Evolutionary conservation across 2,797 vertebrate species (phyloP), one percentile per base, ranked within the genome.

Genomic region (Pseudotriccus pelzelni): DNA sequence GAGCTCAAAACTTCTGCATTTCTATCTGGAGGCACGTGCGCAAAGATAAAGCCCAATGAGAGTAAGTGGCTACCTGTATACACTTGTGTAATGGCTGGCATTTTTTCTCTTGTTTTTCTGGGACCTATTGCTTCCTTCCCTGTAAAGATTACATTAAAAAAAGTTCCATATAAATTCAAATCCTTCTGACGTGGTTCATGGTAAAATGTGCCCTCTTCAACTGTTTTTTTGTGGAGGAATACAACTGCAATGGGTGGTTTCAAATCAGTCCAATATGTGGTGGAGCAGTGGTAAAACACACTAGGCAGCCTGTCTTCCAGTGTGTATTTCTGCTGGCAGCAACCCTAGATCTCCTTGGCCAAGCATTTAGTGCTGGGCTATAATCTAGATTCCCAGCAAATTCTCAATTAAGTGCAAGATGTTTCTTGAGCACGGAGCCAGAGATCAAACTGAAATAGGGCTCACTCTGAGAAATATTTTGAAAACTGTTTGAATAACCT

Each of bases 311-410:
- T 91, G 73, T 92, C 87, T 93, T 81, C 39, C 74, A 82, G 80
- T 49, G 87, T 90, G 12, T 92, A 86, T 97, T 97, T 95, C 95
- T 94, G 82, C 95, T 97, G 96, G 96, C 95, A 91, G 66, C 75
- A 28, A 73, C 82, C 72, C 73, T 86, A 5, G 28, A 36, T 52
- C 66, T 93, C 83, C 75, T 66, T 92, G 91, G 94, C 91, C 92
- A 92, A 76, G 79, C 91, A 63, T 92, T 88, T 62, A 46, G 69
- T 2, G 0, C 77, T 76, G 87, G 92, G 85, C 86, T 93, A 85
- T 66, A 92, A 82, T 94, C 74, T 88, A 93, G 85, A 78, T 95
- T 97, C 95, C 95, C 92, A 96, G 84, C 83, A 91, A 97, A 90
- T 92, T 96, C 89, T 86, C 89, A 82, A 94, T 90, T 66, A 96